Conservation (phyloP, 2,888 invertebrate species). For the Julus scandinavius region DNA sequence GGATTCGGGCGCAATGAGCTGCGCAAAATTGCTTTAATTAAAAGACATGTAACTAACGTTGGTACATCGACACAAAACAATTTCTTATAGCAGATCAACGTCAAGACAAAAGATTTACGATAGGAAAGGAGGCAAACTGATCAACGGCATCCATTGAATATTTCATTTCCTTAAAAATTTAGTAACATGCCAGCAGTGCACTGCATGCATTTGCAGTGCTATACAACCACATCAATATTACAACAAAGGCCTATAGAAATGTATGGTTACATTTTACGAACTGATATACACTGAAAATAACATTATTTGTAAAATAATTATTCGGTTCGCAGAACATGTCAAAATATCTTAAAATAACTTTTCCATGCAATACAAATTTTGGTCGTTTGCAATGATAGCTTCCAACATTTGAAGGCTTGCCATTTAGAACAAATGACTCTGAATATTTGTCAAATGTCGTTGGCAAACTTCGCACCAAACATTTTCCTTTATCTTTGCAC, state of each 20-base stretch:
- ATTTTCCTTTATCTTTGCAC: not conserved
- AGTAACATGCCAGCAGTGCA: not conserved
- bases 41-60: not conserved
- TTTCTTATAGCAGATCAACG: not conserved
- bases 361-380: not conserved
- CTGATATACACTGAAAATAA: too few species aligned
- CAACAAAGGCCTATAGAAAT: too few species aligned
- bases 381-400: too few species aligned
- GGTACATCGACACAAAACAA: conserved; percentile 5
- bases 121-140: not conserved
- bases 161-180: not conserved
- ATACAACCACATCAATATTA: too few species aligned
- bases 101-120: not conserved
- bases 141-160: not conserved
- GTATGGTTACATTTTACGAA: too few species aligned
- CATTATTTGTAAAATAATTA: not conserved
- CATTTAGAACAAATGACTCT: too few species aligned
- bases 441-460: not conserved
- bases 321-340: not conserved
- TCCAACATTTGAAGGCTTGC: too few species aligned
- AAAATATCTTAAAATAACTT: not conserved
- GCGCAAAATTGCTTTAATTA: not conserved
- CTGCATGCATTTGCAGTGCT: not conserved
- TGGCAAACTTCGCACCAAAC: not conserved
- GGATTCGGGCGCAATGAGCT: not conserved